Base-by-base conservation (phyloP, 2,888 invertebrate genomes). In the Gisinianus flammeolus region DNA sequence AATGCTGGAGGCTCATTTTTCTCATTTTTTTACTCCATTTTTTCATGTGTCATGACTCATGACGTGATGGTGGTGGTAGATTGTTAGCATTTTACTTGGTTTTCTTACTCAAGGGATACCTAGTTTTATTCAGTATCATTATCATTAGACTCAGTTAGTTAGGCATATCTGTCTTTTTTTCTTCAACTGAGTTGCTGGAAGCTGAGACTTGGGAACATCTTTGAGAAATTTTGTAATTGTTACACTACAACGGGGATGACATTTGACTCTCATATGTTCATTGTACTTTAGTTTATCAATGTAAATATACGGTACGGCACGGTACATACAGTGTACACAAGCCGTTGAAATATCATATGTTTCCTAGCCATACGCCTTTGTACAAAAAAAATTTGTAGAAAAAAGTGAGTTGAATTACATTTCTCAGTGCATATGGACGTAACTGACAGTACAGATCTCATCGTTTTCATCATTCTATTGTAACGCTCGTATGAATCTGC, bases 1-100 rank as follows among this genome's bases (percentile, higher is more conserved):
- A 22, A 24, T 22, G 44, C 68, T 68, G 68, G 68, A 68, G 68
- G 68, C 44, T 44, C n/a, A 35, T 44, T 4, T 12, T 24, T 44
- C 12, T 10, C 33, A 2, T 67, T 68, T 68, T 68, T 68, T 68
- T 68, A 10, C 62, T 62, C 22, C 58, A 8, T 12, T 5, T 28
- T 16, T 8, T 26, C 16, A 16, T 2, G 44, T 44, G 6, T 44
- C 16, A 19, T 44, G 44, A 19, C 44, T 44, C 19, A 19, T 44
- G 44, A n/a, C n/a, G n/a, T n/a, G n/a, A n/a, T n/a, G 44, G 12
- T 44, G 8, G 26, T 28, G 26, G 28, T 26, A 28, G 62, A 62
- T 62, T 62, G 26, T 62, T 10, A 62, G 26, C 4, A 22, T 24
- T 8, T 22, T 28, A 62, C 16, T 62, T 54, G 16, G 16, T 62